Evolutionary conservation across 2,888 invertebrate genomes (phyloP), one percentile per base, ranked within the genome.

Genomic region (Cyclophora albipunctata): DNA sequence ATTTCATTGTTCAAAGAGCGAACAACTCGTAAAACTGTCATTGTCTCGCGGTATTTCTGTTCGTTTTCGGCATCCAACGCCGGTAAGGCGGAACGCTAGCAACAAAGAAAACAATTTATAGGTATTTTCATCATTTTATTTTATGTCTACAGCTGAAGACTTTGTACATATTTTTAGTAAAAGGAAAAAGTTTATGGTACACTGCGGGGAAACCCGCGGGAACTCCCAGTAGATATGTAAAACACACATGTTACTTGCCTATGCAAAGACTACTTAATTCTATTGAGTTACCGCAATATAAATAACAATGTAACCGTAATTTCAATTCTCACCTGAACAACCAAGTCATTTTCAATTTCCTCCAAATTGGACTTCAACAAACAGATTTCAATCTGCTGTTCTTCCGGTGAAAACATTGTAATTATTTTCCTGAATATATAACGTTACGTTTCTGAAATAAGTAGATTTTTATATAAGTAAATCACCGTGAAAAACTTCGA

Each of bases 371-470:
- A 74, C 62, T 85, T 84, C 2, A 84, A 56, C 49, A 84, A 64
- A 63, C 78, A 84, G 65, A 84, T 84, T 70, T 77, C 70, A 47
- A 83, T 62, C 71, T 86, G 84, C 59, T 81, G 84, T 52, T 81
- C 67, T 59, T 80, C 76, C 3, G 78, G 77, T 33, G 75, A 71
- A 64, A 73, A 76, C 86, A 86, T 86, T 57, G 56, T 80, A 4
- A 46, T 4, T 34, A 40, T 46, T 45, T 37, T 45, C 5, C 7
- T 42, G 49, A 34, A 34, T 20, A 37, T 37, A 37, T 20, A 20
- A 20, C 20, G 20, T 7, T 5, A 3, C 34, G 5, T 41, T 46
- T 46, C n/a, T 7, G 3, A 45, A 47, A 20, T 20, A 20, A 20
- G 20, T 20, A 20, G 20, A 20, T 20, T 20, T 20, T 20, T 20